These are phyloP conservation scores for Masticophis lateralis DNA, from an alignment of 2,797 vertebrate species.

Conservation along the genomic window DNA sequence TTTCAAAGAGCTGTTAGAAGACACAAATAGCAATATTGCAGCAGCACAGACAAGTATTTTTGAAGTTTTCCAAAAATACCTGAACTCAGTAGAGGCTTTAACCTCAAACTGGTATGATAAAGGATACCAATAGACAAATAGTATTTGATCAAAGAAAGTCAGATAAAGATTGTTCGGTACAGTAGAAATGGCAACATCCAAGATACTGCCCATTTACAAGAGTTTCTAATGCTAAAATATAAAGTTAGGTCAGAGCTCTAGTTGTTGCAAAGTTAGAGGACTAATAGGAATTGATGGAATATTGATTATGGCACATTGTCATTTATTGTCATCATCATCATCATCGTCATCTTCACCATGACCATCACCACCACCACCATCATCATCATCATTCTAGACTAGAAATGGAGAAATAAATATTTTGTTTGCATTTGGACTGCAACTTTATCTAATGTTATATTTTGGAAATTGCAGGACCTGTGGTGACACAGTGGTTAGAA, in stretches of 20 bases:
- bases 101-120: not conserved
- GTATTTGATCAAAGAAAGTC: not conserved
- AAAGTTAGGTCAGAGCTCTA: not conserved
- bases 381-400: not conserved
- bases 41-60: not conserved
- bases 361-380: too few relatives aligned
- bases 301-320: not conserved
- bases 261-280: not conserved
- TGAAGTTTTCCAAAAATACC: not conserved
- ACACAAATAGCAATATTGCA: not conserved
- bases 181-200: not conserved
- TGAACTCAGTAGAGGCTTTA: not conserved
- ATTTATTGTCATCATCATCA: not conserved
- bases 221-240: not conserved
- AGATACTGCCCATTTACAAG: not conserved
- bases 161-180: not conserved
- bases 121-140: not conserved
- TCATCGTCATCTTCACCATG: too few relatives aligned
- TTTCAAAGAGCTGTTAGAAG: not conserved
- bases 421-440: not conserved
- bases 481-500: too few relatives aligned
- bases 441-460: not conserved
- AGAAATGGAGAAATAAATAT: not conserved
- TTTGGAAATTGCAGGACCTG: not conserved
- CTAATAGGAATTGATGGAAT: not conserved